Base-by-base conservation (phyloP, 2,888 invertebrate genomes). In the Chrysodeixis includens region DNA sequence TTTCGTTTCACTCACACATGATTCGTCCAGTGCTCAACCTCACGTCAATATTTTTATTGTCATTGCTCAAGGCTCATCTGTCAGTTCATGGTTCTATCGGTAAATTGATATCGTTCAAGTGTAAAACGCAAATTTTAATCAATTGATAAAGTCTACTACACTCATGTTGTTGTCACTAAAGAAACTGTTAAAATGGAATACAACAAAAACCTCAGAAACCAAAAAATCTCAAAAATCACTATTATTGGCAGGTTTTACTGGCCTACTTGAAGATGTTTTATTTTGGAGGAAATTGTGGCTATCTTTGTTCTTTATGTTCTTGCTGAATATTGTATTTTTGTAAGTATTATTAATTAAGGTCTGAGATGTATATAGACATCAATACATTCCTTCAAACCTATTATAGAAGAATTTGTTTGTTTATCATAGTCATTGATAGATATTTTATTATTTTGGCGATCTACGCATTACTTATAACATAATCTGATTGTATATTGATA, bases 211-310 rank as follows among this genome's bases (percentile, higher is more conserved):
- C 58, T 66, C 82, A 65, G 91, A 92, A 75, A 86, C 69, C 59
- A 86, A 81, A 69, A 89, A 86, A 71, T 84, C 76, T 62, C 86
- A 87, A 64, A 83, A 83, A 54, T 91, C 90, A 18, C 81, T 90
- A 66, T 70, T 93, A 73, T 68, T 92, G 64, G 76, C 85, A 63
- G 85, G 88, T 72, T 86, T 90, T 79, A 83, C 90, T 81, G 90
- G 90, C 71, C 66, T 91, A 81, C 84, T 94, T 83, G 93, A 95
- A 86, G 92, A 94, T 87, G 83, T 92, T 80, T 86, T 95, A 79
- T 90, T 93, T 86, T 95, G 94, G 94, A 92, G 86, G 79, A 90
- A 88, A 78, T 84, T 87, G 83, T 94, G 93, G 92, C 70, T 92
- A 40, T 91, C 94, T 69, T 77, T 93, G 59, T 79, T 88, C 58